Conservation (phyloP, 2,113 vertebrate species). For the Sylvilagus bachmani region DNA sequence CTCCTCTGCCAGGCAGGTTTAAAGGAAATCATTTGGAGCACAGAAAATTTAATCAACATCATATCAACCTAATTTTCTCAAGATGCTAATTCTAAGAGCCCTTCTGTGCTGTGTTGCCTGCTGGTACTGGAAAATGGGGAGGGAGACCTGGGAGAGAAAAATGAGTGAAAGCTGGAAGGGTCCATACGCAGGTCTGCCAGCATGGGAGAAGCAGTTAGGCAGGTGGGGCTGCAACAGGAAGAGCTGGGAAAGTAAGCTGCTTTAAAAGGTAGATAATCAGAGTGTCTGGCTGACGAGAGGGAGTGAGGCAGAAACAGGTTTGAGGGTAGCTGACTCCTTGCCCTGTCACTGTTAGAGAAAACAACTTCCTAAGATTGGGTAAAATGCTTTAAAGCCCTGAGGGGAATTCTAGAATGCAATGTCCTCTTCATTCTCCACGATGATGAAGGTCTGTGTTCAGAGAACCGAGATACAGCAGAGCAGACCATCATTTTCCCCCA, state of each 20-base stretch:
- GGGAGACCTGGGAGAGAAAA: background rate
- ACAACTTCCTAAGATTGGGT: conserved; percentile 51
- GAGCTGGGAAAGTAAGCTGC: conserved; percentile 44
- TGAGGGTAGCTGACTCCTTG: background rate
- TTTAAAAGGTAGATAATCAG: background rate
- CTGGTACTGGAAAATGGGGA: conserved; percentile 37
- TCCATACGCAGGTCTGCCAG: background rate
- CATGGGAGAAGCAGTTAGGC: background rate
- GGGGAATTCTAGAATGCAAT: conserved; percentile 56
- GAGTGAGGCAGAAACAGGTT: conserved; percentile 8
- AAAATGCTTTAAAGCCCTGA: conserved; percentile 56
- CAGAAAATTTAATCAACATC: conserved; percentile 80
- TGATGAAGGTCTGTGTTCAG: conserved; percentile 22
- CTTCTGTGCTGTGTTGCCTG: conserved; percentile 66
- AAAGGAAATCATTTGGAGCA: conserved; percentile 66
- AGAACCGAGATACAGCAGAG: conserved; percentile 58
- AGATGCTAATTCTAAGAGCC: conserved; percentile 75
- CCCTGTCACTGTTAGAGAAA: conserved; percentile 50
- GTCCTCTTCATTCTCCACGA: conserved; percentile 52
- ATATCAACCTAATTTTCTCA: conserved; percentile 80
- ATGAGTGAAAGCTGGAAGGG: background rate
- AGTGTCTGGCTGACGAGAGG: background rate
- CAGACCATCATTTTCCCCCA: conserved; percentile 56
- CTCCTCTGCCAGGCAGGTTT: conserved; percentile 69
- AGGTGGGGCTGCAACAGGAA: conserved; percentile 32